Conservation (phyloP, 2,888 invertebrate genomes). For the Drosophila parthenogenetica region DNA sequence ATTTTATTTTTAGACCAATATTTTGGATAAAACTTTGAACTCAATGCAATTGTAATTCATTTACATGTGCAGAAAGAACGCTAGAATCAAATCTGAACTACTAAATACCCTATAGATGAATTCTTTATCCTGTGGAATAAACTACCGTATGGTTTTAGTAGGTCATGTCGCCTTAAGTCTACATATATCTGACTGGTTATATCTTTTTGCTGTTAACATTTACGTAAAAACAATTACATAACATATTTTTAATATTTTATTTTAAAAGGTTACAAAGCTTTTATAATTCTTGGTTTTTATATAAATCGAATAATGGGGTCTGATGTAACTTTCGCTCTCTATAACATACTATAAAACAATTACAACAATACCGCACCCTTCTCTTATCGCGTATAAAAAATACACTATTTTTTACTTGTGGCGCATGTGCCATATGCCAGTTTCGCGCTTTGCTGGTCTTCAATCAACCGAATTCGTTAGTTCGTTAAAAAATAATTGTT, state of each 20-base stretch:
- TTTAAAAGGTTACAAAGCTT: too few species aligned
- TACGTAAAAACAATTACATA: too few species aligned
- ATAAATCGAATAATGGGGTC: too few species aligned
- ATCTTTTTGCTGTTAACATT: too few species aligned
- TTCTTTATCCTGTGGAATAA: not conserved
- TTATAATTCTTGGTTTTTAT: too few species aligned
- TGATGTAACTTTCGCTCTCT: too few species aligned
- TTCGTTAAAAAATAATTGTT: slow-evolving; percentile 74
- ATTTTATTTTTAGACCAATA: slow-evolving; percentile 43
- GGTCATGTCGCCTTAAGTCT: too few species aligned
- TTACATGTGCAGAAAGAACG: slow-evolving; percentile 47
- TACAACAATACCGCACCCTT: too few species aligned
- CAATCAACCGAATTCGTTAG: slow-evolving; percentile 68
- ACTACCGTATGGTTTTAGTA: too few species aligned
- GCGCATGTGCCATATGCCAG: slow-evolving; percentile 35
- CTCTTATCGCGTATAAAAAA: slow-evolving; percentile 13
- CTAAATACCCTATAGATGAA: not conserved
- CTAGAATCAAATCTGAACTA: not conserved
- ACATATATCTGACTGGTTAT: too few species aligned
- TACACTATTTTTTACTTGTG: slow-evolving; percentile 47
- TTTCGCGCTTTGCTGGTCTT: slow-evolving; percentile 57
- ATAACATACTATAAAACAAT: too few species aligned
- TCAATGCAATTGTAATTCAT: slow-evolving; percentile 56
- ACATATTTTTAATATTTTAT: too few species aligned
- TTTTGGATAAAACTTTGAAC: slow-evolving; percentile 29